Base-by-base conservation (phyloP, 2,888 invertebrate species). In the Busseola fusca region DNA sequence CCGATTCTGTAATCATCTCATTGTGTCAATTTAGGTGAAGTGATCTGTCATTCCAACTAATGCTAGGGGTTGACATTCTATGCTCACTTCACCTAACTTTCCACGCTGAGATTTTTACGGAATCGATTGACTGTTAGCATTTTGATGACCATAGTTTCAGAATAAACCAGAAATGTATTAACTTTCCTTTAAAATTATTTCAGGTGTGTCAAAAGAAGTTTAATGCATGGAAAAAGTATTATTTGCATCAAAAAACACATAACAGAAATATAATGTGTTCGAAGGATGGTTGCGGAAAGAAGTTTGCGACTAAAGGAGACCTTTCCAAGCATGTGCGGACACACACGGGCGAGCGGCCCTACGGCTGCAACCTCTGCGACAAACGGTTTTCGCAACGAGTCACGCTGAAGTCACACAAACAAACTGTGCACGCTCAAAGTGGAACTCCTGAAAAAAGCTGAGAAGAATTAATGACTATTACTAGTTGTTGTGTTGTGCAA, bases 321-420 rank as follows among this genome's bases (percentile, higher is more conserved):
- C 79, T 95, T 18, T 88, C 89, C 54, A 95, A 94, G 72, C 96
- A 96, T 63, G 78, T 89, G 0, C 85, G 95, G 0, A 90, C 90
- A 0, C 96, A 96, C 75, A 95, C 96, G 0, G 95, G 96, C 0
- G 94, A 93, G 65, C 91, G 89, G 42, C 96, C 96, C 0, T 96
- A 80, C 63, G 40, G 74, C 3, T 96, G 96, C 63, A 81, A 89
- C 1, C 34, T 90, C 0, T 96, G 96, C 56, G 81, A 86, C 0
- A 92, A 84, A 54, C 81, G 88, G 1, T 96, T 95, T 58, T 64
- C 92, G 0, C 96, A 96, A 80, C 86, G 88, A 16, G 89, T 84
- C 1, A 86, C 93, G 0, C 86, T 96, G 10, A 93, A 89, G 69
- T 27, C 64, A 0, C 96, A 95, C 73, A 89, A 81, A 64, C 83